Conservation (phyloP, 2,888 invertebrate species). For the Sesia apiformis region DNA sequence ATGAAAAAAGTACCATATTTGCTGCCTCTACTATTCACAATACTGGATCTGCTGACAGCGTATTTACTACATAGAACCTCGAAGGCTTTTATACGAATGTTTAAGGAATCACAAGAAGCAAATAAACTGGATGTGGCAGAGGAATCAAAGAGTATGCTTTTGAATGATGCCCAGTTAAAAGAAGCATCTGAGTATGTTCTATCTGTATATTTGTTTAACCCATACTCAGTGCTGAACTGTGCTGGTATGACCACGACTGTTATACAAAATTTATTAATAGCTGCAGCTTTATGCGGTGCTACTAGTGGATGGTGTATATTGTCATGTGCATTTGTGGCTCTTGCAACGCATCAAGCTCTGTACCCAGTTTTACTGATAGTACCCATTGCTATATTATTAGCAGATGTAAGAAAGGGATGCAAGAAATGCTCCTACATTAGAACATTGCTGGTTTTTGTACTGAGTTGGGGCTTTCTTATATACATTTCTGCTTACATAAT, state of each 20-base stretch:
- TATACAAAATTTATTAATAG: conserved; percentile 88
- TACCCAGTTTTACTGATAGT: conserved; percentile 89
- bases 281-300: conserved; percentile 81
- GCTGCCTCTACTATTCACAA: conserved; percentile 79
- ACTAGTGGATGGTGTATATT: conserved; percentile 76
- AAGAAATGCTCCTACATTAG: conserved; percentile 61
- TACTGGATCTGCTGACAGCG: conserved; percentile 85
- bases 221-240: conserved; percentile 90
- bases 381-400: conserved; percentile 83
- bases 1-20: conserved; percentile 67
- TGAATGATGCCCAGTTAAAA: conserved; percentile 71
- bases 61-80: conserved; percentile 82
- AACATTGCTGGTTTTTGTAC: conserved; percentile 66
- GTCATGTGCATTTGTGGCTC: conserved; percentile 80
- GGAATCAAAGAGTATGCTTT: conserved; percentile 70
- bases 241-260: conserved; percentile 93
- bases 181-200: conserved; percentile 81
- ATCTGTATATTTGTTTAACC: conserved; percentile 90
- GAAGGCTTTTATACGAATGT: conserved; percentile 76
- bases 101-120: conserved; percentile 68
- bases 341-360: conserved; percentile 87
- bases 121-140: conserved; percentile 71
- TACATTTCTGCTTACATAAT: conserved; percentile 77
- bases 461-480: conserved; percentile 72
- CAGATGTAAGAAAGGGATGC: conserved; percentile 67